Evolutionary conservation across 2,113 vertebrate genomes (phyloP).

Genomic region (Notechis scutatus): DNA sequence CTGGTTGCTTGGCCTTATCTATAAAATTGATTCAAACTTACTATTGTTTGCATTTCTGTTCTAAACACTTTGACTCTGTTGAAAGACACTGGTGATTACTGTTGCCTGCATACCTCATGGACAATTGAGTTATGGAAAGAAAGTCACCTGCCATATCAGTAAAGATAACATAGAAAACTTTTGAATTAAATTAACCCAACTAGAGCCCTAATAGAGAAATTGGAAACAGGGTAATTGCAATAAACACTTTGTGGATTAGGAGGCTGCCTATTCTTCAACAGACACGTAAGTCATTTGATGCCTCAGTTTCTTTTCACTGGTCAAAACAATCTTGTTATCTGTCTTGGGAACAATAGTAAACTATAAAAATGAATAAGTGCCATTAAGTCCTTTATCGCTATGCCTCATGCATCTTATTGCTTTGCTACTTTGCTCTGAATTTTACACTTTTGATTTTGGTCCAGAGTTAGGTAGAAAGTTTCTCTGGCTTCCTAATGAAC

Average conservation of each 20-base stretch:
- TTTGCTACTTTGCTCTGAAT: neutral
- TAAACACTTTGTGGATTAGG: neutral
- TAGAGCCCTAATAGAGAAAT: neutral
- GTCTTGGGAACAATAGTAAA: neutral
- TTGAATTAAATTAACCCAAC: neutral
- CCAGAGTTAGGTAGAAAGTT: neutral
- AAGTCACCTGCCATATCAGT: neutral
- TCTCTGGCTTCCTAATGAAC: neutral
- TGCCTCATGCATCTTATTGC: neutral
- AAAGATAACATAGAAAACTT: neutral
- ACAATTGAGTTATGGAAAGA: neutral
- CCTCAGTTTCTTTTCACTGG: neutral
- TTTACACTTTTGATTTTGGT: neutral
- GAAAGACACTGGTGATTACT: neutral
- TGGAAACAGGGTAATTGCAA: neutral
- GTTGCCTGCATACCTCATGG: neutral
- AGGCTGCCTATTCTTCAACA: neutral
- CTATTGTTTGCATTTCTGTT: neutral
- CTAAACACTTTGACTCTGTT: neutral
- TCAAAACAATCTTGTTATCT: neutral
- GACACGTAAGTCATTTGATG: neutral
- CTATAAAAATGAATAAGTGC: neutral
- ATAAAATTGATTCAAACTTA: neutral
- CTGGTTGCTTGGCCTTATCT: neutral
- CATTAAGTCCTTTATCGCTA: neutral